A percentile compares a stretch with the other conserved stretches of the same genome.
phyloP scores from a whole-genome alignment of 2,797 vertebrate genomes.

The Natrix natrix region DNA sequence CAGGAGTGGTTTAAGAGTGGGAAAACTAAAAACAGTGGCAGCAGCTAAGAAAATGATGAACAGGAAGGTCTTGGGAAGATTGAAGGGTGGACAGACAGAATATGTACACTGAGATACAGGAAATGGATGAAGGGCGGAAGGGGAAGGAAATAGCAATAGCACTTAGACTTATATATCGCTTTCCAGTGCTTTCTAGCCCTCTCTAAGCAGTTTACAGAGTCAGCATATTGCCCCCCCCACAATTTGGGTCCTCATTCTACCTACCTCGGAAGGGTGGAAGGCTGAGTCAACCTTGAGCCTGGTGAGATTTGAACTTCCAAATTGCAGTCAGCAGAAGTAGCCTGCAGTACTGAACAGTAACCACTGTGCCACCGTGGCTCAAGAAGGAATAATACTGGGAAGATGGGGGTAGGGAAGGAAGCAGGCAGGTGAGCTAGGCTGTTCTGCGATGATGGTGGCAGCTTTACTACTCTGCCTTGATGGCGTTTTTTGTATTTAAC shows the following conservation, averaged over 20 bases:
- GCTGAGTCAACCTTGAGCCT: no score
- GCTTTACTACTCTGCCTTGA: not conserved
- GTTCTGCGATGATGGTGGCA: not conserved
- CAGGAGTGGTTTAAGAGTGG: not conserved
- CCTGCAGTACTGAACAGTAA: no score
- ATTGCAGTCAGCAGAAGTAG: no score
- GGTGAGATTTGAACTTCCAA: no score
- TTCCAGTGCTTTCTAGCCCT: no score
- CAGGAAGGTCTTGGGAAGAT: not conserved
- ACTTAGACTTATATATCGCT: no score
- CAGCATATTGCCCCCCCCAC: no score
- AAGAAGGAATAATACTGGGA: not conserved
- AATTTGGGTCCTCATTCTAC: no score
- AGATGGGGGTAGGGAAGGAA: not conserved
- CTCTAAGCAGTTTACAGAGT: no score
- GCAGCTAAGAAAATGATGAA: not conserved
- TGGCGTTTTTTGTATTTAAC: not conserved
- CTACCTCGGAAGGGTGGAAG: no score
- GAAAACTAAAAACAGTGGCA: not conserved
- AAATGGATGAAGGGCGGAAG: not conserved
- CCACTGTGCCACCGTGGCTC: no score
- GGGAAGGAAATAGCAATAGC: not conserved
- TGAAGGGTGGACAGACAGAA: not conserved
- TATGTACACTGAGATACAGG: not conserved
- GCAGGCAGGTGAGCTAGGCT: not conserved